Base-by-base conservation (phyloP, 1,140 invertebrate species). In the Drosophila funebris region DNA sequence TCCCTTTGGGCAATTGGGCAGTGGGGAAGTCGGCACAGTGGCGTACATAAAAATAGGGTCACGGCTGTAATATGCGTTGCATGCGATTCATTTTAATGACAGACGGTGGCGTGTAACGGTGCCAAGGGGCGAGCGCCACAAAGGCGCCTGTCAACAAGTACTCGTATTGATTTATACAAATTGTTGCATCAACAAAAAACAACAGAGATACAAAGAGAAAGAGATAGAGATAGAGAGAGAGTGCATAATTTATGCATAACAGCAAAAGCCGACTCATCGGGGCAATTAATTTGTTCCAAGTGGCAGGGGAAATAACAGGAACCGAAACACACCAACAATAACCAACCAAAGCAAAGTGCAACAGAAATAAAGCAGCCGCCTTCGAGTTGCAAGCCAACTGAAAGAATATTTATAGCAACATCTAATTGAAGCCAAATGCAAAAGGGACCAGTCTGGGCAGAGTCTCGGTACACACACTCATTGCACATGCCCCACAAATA, bases 141-240 rank as follows among this genome's bases (percentile, higher is more conserved):
- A 22, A 41, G 63, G 61, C 36, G 78, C 76, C 77, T 82, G 82
- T 85, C 82, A 78, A 56, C 82, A 60, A 85, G 82, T 75, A 85
- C 82, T 33, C 39, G 37, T 78, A 85, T 88, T 87, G 82, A 85
- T 85, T 85, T 87, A 87, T 88, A 87, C 73, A 75, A 82, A 87
- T 78, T 66, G 74, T 73, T 76, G 74, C 60, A 52, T 71, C 58
- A 20, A 8, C 31, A 48, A 54, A 24, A 14, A 24, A 18, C 14
- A 46, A 44, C 3, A 50, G 0, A 27, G 8, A 20, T 1, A 22
- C 4, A 36, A 13, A 27, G 27, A 50, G 13, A 14, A 2, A 50
- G n/a, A 41, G 24, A 41, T 31, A 39, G 11, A 31, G 43, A 29
- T n/a, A n/a, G 16, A 50, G 44, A 66, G n/a, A 46, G 66, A 67